Evolutionary conservation across 2,113 vertebrate genomes (phyloP).

Genomic region (Tringa solitaria): DNA sequence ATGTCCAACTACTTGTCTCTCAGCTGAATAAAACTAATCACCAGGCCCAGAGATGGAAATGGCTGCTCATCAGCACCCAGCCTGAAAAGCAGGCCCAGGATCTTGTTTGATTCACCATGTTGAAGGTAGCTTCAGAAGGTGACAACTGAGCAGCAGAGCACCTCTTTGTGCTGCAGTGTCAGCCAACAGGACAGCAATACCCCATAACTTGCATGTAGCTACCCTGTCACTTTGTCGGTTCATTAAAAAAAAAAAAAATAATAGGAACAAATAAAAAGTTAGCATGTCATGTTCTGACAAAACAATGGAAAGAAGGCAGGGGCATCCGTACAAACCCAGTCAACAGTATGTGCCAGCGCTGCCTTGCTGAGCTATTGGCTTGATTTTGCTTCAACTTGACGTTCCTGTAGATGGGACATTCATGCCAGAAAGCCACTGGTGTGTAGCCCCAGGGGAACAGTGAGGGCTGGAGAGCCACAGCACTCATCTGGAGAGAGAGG

Average conservation of each 20-base stretch:
- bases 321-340: background rate
- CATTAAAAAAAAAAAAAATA: background rate
- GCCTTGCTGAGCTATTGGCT: background rate
- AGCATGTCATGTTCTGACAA: background rate
- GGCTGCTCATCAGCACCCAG: background rate
- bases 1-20: background rate
- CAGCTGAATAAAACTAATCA: background rate
- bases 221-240: background rate
- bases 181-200: background rate
- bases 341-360: background rate
- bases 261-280: background rate
- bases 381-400: background rate
- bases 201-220: background rate
- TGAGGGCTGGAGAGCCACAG: rapidly evolving
- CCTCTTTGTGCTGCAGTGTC: background rate
- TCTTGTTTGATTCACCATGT: background rate
- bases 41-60: background rate
- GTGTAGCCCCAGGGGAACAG: background rate
- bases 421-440: background rate
- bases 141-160: background rate
- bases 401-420: background rate
- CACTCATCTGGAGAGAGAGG: rapidly evolving
- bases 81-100: background rate
- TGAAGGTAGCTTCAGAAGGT: background rate
- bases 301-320: background rate